These are phyloP conservation scores for Cyprinodon variegatus DNA, from an alignment of 2,113 vertebrate genomes.

Conservation along the genomic window DNA sequence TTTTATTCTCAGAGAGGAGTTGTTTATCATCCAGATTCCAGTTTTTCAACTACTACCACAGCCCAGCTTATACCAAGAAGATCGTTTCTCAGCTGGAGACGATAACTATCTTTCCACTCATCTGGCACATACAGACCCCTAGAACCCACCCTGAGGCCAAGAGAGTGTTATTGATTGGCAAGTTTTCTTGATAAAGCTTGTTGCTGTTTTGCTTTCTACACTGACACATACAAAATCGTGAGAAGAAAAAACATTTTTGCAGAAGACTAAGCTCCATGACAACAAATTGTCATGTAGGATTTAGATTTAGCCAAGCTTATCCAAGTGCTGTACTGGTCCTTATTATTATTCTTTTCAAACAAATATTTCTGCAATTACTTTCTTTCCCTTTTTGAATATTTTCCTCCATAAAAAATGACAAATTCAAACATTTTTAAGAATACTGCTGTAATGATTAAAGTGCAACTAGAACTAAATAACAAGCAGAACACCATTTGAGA, in stretches of 20 bases:
- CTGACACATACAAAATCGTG: not conserved
- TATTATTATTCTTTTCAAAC: not conserved
- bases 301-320: conserved; percentile 44
- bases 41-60: conserved; percentile 45
- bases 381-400: not conserved
- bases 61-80: conserved; percentile 30
- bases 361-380: not conserved
- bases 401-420: not conserved
- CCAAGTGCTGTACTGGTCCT: conserved; percentile 33
- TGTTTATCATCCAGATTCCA: conserved; percentile 50
- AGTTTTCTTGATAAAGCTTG: conserved; percentile 38
- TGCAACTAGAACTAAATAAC: not conserved
- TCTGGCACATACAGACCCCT: conserved; percentile 14
- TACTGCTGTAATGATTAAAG: not conserved
- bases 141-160: conserved; percentile 18
- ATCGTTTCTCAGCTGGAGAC: conserved; percentile 61
- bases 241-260: conserved; percentile 14
- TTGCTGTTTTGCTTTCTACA: conserved; percentile 11
- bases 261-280: conserved; percentile 49
- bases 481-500: not conserved
- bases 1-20: conserved; percentile 30
- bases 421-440: not conserved
- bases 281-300: conserved; percentile 55
- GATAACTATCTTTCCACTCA: conserved; percentile 63
- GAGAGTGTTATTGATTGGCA: conserved; percentile 37